Percentiles rank a stretch among this genome's conserved stretches.
Conservation (phyloP, 1,140 invertebrate genomes). For the Drosophila paulistorum region DNA sequence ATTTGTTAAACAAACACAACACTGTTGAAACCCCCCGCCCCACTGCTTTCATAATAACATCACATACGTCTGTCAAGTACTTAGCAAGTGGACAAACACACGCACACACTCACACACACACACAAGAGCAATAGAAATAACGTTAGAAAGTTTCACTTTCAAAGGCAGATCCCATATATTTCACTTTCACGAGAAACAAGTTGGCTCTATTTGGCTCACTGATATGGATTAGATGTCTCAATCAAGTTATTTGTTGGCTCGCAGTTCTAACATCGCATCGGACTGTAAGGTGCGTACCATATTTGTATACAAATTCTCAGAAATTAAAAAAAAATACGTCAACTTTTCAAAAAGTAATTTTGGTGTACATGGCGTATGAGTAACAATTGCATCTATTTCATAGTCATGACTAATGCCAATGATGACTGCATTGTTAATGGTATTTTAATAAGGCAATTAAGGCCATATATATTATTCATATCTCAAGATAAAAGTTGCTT, state of each 20-base stretch:
- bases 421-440: conserved; percentile 7
- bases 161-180: conserved; percentile 19
- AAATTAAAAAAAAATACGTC: no score
- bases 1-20: background rate
- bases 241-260: background rate
- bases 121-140: no score
- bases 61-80: background rate
- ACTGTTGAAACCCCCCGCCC: background rate
- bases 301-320: no score
- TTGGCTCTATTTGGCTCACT: background rate
- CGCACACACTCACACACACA: background rate
- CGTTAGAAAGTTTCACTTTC: conserved; percentile 55
- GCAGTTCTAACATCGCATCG: no score
- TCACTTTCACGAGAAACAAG: conserved; percentile 6
- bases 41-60: background rate
- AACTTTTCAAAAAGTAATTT: no score
- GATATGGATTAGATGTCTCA: background rate
- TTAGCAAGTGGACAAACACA: conserved; percentile 19
- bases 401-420: background rate
- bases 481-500: background rate
- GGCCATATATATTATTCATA: background rate
- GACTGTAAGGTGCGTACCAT: no score
- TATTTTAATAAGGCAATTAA: conserved; percentile 8
- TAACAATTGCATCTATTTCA: conserved; percentile 20
- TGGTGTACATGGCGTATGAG: conserved; percentile 39